Evolutionary conservation across 2,113 vertebrate species (phyloP).

Genomic region (Octodon degus): DNA sequence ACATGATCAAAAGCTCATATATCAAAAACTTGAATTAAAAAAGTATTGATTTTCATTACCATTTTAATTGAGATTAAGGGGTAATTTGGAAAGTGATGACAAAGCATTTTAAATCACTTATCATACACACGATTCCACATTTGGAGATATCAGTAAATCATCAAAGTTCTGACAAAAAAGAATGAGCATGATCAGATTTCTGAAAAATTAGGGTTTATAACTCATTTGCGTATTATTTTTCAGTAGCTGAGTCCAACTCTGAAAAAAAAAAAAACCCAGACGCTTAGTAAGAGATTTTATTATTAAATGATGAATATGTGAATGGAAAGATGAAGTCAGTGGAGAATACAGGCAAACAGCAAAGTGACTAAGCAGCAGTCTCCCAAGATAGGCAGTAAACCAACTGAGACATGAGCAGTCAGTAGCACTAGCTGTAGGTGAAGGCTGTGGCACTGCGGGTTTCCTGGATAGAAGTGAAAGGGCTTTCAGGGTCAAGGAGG

Average conservation of each 20-base stretch:
- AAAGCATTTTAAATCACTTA: conserved; percentile 21
- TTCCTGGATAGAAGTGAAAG: neutral
- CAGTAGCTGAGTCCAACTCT: neutral
- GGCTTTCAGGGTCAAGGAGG: neutral
- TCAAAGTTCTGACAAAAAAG: neutral
- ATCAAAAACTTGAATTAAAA: conserved; percentile 25
- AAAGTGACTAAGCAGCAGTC: neutral
- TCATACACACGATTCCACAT: neutral
- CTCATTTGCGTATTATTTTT: neutral
- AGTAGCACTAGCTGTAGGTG: neutral
- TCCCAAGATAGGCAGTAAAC: neutral
- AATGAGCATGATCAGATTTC: neutral
- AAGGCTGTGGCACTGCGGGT: neutral
- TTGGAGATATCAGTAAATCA: neutral
- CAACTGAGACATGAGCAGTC: neutral
- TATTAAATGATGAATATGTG: neutral
- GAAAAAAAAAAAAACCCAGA: neutral
- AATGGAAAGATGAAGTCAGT: neutral
- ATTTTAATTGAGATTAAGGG: conserved; percentile 21
- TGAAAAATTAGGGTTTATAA: neutral
- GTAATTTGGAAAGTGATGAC: conserved; percentile 25
- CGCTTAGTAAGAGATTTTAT: neutral
- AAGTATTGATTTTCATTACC: conserved; percentile 1
- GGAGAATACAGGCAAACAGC: neutral
- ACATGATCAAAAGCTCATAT: conserved; percentile 2